Evolutionary conservation across 1,140 invertebrate genomes (phyloP).

Genomic region (Agrilus planipennis): DNA sequence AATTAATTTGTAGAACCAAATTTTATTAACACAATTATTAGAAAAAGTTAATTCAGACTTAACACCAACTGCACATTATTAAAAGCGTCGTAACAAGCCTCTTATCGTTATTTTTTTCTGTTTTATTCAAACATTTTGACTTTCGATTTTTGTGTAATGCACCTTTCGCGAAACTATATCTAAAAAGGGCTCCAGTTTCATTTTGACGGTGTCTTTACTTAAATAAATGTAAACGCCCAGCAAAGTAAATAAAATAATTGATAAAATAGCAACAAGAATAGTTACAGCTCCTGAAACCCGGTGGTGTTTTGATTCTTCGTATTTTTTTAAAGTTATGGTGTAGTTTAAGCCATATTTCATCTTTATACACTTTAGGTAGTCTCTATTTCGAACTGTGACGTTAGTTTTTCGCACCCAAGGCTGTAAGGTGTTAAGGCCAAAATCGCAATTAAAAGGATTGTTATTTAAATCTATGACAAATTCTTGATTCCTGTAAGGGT

Average conservation of each 20-base stretch:
- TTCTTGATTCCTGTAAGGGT: constrained; percentile 36
- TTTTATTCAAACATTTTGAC: constrained; percentile 34
- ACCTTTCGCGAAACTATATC: constrained; percentile 56
- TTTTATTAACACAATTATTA: no score
- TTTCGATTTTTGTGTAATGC: constrained; percentile 58
- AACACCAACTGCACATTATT: no score
- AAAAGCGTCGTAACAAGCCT: no score
- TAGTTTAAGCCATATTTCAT: constrained; percentile 26
- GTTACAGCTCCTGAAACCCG: constrained; percentile 37
- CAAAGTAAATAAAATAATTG: constrained; percentile 41
- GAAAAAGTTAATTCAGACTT: no score
- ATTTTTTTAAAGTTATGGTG: constrained; percentile 31
- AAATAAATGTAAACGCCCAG: constrained; percentile 46
- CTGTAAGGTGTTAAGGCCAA: constrained; percentile 47
- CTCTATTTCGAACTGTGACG: constrained; percentile 46
- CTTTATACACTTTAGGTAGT: constrained; percentile 40
- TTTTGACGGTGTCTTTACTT: constrained; percentile 43
- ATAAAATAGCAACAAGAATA: constrained; percentile 44
- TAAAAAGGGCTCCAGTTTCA: constrained; percentile 48
- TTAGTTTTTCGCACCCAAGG: constrained; percentile 52
- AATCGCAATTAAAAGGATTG: constrained; percentile 60
- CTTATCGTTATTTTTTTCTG: no score
- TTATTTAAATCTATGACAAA: constrained; percentile 52
- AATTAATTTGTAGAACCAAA: no score
- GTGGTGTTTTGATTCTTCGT: constrained; percentile 30